These are phyloP conservation scores for Archilochus colubris DNA, from an alignment of 2,113 vertebrate genomes.

Conservation along the genomic window DNA sequence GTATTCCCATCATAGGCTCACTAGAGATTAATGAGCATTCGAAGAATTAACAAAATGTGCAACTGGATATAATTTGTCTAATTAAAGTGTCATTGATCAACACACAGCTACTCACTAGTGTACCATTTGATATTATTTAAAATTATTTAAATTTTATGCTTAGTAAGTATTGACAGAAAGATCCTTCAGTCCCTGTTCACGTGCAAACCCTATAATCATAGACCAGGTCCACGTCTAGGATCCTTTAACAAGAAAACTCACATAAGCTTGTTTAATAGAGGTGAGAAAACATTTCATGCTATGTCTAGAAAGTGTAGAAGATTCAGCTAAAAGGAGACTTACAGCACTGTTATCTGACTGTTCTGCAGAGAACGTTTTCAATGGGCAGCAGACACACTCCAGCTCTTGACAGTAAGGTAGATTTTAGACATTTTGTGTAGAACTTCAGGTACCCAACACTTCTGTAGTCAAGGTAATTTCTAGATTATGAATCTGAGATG, in stretches of 20 bases:
- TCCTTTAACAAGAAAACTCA: not conserved
- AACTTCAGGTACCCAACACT: not conserved
- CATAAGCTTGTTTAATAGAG: not conserved
- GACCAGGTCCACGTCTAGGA: not conserved
- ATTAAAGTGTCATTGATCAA: not conserved
- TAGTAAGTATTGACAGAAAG: not conserved
- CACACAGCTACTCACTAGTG: not conserved
- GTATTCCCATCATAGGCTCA: not conserved
- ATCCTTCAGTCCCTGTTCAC: not conserved
- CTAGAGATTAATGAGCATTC: slow-evolving; percentile 10
- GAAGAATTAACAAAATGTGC: slow-evolving; percentile 9
- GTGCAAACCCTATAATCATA: not conserved
- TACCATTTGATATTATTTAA: not conserved
- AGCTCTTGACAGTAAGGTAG: not conserved
- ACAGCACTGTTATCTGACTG: not conserved
- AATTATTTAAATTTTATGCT: not conserved
- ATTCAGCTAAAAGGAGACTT: not conserved
- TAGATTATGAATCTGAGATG: not conserved
- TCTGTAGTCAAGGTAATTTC: not conserved
- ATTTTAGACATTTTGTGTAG: not conserved
- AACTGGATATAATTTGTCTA: slow-evolving; percentile 3
- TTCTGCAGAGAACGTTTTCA: not conserved
- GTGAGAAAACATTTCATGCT: not conserved
- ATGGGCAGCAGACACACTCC: not conserved
- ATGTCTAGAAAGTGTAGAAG: not conserved